These are phyloP conservation scores for Anthoscopus minutus DNA, from an alignment of 2,113 vertebrate species.

Conservation along the genomic window DNA sequence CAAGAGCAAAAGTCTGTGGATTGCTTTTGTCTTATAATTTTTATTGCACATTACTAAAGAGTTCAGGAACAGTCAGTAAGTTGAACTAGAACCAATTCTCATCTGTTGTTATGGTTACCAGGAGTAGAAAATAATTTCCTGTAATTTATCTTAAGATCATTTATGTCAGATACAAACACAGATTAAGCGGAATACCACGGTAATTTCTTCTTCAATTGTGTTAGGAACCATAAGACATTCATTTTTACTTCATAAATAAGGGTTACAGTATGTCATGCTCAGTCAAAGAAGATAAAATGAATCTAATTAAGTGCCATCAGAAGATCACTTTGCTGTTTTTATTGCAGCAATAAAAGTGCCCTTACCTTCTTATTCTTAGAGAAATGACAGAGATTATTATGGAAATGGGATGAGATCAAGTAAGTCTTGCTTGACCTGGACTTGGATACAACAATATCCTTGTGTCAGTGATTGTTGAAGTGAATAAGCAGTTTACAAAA, in stretches of 20 bases:
- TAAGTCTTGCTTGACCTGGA: slow-evolving; percentile 57
- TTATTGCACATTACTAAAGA: slow-evolving; percentile 26
- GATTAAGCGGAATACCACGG: slow-evolving; percentile 67
- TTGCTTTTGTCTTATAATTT: slow-evolving; percentile 9
- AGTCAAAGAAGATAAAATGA: slow-evolving; percentile 65
- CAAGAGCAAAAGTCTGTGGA: not conserved
- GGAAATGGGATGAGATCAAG: slow-evolving; percentile 52
- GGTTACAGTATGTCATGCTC: slow-evolving; percentile 66
- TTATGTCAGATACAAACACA: slow-evolving; percentile 68
- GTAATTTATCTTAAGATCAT: slow-evolving; percentile 73
- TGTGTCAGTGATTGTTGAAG: not conserved
- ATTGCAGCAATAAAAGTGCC: slow-evolving; percentile 62
- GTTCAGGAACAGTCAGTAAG: slow-evolving; percentile 43
- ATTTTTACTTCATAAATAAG: slow-evolving; percentile 69
- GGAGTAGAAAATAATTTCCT: slow-evolving; percentile 75
- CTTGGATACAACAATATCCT: slow-evolving; percentile 41
- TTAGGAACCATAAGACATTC: slow-evolving; percentile 60
- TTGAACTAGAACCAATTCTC: slow-evolving; percentile 54
- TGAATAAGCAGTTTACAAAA: slow-evolving; percentile 8
- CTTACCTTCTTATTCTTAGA: slow-evolving; percentile 66
- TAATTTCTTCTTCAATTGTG: slow-evolving; percentile 65
- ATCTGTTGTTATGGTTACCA: slow-evolving; percentile 75
- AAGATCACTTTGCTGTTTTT: slow-evolving; percentile 69
- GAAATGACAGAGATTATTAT: slow-evolving; percentile 69
- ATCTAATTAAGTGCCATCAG: slow-evolving; percentile 70